Base-by-base conservation (phyloP, 2,797 vertebrate species). In the Sphenopsis melanotis region DNA sequence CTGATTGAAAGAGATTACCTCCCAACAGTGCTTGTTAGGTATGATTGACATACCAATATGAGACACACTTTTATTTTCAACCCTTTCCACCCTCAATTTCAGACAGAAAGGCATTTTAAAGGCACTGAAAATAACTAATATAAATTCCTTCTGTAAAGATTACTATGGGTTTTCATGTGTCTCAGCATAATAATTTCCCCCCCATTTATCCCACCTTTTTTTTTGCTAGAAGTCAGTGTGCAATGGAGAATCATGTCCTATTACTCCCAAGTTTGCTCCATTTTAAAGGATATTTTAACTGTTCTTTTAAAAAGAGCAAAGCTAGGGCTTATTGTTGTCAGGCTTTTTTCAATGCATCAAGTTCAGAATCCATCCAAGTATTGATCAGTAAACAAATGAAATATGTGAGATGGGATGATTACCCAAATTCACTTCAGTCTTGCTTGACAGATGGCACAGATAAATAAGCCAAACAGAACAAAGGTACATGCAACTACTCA, bases 1-100 rank as follows among this genome's bases (percentile, higher is more conserved):
- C 85, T 91, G 95, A 97, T 86, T 89, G 94, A 91, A 94, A 87
- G 79, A 96, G 88, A 96, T 97, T 97, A 95, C 95, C 85, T 96
- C 94, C 91, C 75, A 93, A 86, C 57, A 87, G 77, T 78, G 87
- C 89, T 96, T 97, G 94, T 97, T 97, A 98, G 93, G 95, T 83
- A 74, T 96, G 97, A 97, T 14, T 97, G 97, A 96, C 97, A 93
- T 93, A 94, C 47, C 81, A 87, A 37, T 90, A 92, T 82, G 71
- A 94, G 94, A 88, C 78, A 92, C 30, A 15, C 55, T 96, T 95
- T 74, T 69, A 75, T 91, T 97, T 94, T 90, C 78, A 94, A 74
- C 16, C 22, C n/a, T 86, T 39, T 81, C 44, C 47, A 55, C 30
- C 39, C 65, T 27, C 66, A 79, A 18, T 77, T 78, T 65, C 79